Percentiles rank a stretch among this genome's conserved stretches.
Conservation (phyloP, 2,888 invertebrate species). For the Byasa hedistus region DNA sequence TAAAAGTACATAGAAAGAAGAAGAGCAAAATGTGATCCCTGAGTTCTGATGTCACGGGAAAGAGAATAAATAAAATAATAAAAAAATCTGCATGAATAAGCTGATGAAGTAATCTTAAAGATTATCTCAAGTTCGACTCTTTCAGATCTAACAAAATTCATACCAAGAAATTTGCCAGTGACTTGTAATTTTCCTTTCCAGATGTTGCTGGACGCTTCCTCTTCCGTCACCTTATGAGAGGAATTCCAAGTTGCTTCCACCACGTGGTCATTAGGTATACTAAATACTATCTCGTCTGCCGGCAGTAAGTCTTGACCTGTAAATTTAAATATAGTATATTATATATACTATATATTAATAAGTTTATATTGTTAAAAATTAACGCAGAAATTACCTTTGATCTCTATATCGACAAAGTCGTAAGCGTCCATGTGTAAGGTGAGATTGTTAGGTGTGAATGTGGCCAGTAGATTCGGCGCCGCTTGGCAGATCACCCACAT, state of each 20-base stretch:
- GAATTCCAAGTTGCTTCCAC: slow-evolving; percentile 53
- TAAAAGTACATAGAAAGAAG: too few relatives aligned
- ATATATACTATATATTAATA: background rate
- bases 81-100: too few relatives aligned
- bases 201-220: slow-evolving; percentile 38
- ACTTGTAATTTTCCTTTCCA: slow-evolving; percentile 60
- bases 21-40: too few relatives aligned
- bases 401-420: slow-evolving; percentile 59
- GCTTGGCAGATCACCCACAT: slow-evolving; percentile 75
- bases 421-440: slow-evolving; percentile 73
- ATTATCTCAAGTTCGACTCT: too few relatives aligned
- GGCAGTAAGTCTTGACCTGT: slow-evolving; percentile 43
- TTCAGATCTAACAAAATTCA: too few relatives aligned
- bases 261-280: slow-evolving; percentile 40
- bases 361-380: background rate
- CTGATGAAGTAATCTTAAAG: too few relatives aligned
- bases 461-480: slow-evolving; percentile 58
- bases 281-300: slow-evolving; percentile 49
- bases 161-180: slow-evolving; percentile 74
- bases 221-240: slow-evolving; percentile 43
- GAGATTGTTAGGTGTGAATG: slow-evolving; percentile 54
- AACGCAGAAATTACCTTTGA: slow-evolving; percentile 46
- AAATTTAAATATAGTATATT: slow-evolving; percentile 17
- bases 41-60: too few relatives aligned
- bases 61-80: too few relatives aligned